A percentile compares a stretch with the other conserved stretches of the same genome.
These are phyloP conservation scores for Diorhabda carinulata DNA, from an alignment of 1,140 invertebrate species.

Conservation along the genomic window DNA sequence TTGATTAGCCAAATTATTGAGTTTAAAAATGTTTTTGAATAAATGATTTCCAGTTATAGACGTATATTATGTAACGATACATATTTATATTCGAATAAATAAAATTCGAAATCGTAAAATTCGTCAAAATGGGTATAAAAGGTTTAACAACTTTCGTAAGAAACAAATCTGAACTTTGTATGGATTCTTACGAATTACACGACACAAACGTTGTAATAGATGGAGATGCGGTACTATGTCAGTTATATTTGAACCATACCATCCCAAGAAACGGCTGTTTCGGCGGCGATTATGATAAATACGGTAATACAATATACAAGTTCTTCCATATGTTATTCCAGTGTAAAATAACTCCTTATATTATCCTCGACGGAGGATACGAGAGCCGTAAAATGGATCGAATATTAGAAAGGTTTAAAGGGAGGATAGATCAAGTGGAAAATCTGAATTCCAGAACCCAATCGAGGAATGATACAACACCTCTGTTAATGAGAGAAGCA, in stretches of 20 bases:
- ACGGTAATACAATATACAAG: slow-evolving; percentile 56
- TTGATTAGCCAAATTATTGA: too few relatives aligned
- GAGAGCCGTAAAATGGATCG: slow-evolving; percentile 74
- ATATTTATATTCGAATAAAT: too few relatives aligned
- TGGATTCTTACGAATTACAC: slow-evolving; percentile 62
- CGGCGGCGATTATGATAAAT: slow-evolving; percentile 86
- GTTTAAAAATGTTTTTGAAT: too few relatives aligned
- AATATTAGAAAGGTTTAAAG: slow-evolving; percentile 56
- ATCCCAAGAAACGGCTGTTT: slow-evolving; percentile 65
- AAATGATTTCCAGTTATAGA: too few relatives aligned
- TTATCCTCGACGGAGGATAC: slow-evolving; percentile 82
- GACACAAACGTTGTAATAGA: slow-evolving; percentile 75
- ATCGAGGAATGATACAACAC: slow-evolving; percentile 57
- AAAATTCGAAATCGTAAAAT: too few relatives aligned
- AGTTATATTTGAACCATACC: slow-evolving; percentile 61
- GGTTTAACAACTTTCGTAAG: slow-evolving; percentile 79
- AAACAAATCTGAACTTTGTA: slow-evolving; percentile 59
- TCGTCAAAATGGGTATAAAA: slow-evolving; percentile 67
- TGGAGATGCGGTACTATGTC: slow-evolving; percentile 72
- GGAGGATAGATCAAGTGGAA: slow-evolving; percentile 57
- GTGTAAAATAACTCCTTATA: slow-evolving; percentile 71
- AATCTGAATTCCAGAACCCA: slow-evolving; percentile 49
- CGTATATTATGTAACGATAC: too few relatives aligned
- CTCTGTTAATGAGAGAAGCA: slow-evolving; percentile 65
- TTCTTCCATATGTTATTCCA: slow-evolving; percentile 70